Percentiles rank a stretch among this genome's conserved stretches.
These are phyloP conservation scores for Opisthocomus hoazin DNA, from an alignment of 2,113 vertebrate genomes.

Conservation along the genomic window DNA sequence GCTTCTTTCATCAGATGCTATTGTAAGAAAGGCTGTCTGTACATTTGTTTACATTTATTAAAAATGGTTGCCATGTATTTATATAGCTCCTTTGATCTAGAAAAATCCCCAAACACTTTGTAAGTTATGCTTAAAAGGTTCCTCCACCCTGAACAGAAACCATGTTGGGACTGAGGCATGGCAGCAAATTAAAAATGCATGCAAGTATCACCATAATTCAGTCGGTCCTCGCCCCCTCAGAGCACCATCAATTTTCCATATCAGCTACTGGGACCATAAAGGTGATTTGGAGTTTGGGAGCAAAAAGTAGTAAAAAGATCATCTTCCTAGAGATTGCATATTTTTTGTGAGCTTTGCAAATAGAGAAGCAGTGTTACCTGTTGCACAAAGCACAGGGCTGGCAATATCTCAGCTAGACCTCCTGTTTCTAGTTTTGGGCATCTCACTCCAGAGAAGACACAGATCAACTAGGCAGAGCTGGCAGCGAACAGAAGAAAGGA, in stretches of 20 bases:
- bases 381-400: background rate
- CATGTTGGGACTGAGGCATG: background rate
- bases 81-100: constrained; percentile 14
- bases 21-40: background rate
- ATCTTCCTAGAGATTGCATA: background rate
- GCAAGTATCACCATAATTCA: background rate
- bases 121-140: background rate
- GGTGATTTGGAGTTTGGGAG: background rate
- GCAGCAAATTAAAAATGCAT: background rate
- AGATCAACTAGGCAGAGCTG: background rate
- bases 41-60: constrained; percentile 54
- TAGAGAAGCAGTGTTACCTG: background rate
- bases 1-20: constrained; percentile 22
- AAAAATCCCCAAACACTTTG: background rate
- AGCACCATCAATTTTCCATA: background rate
- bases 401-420: background rate
- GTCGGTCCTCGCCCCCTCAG: background rate
- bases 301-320: background rate
- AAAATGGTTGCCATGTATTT: constrained; percentile 49
- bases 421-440: background rate
- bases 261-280: background rate
- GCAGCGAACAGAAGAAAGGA: background rate
- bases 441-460: background rate
- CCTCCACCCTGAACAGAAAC: background rate
- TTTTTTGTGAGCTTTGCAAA: background rate